Conservation (phyloP, 2,797 vertebrate genomes). For the Sebastes iracundus region DNA sequence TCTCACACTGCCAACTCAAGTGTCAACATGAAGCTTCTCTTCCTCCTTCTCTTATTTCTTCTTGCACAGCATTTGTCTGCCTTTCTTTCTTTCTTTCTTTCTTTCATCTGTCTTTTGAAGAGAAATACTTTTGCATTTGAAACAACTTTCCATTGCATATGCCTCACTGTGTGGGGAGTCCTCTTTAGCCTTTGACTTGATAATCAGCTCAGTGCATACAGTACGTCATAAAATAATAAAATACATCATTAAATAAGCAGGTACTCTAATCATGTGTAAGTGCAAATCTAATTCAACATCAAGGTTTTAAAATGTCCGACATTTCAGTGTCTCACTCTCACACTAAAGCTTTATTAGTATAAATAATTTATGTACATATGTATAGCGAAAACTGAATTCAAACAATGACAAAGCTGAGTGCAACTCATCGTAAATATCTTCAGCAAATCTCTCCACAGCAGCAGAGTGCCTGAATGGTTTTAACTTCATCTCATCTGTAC, state of each 20-base stretch:
- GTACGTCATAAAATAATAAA: not conserved
- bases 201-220: conserved; percentile 5
- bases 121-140: not conserved
- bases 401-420: not conserved
- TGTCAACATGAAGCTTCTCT: conserved; percentile 47
- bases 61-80: conserved; percentile 11
- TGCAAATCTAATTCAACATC: not conserved
- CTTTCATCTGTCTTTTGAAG: not conserved
- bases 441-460: not conserved
- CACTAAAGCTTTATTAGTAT: not conserved
- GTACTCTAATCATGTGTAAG: not conserved
- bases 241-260: not conserved
- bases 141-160: not conserved
- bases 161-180: not conserved
- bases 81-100: not conserved
- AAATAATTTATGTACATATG: not conserved
- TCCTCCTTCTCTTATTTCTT: conserved; percentile 13
- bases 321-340: not conserved
- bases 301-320: not conserved
- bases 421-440: not conserved
- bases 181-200: not conserved
- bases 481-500: conserved; percentile 29
- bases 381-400: not conserved
- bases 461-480: not conserved
- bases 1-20: conserved; percentile 11